Percentiles rank a stretch among this genome's conserved stretches.
Evolutionary conservation across 2,888 invertebrate species (phyloP).

Genomic region (Lasioglossum morio): DNA sequence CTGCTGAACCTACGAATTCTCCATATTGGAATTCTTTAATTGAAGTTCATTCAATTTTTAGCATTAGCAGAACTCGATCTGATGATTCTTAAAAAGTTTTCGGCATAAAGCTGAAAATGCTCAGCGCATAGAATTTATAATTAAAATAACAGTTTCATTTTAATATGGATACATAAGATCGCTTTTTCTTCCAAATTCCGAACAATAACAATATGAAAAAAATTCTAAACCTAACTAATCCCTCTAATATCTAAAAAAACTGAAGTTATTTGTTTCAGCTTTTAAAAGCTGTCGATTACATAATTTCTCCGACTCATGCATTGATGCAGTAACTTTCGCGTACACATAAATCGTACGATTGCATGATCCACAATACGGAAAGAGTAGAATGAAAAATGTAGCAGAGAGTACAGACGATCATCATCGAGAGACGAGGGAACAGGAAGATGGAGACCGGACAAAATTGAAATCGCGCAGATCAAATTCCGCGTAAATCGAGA

Average conservation of each 20-base stretch:
- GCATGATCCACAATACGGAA: neutral
- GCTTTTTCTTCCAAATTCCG: too few relatives aligned
- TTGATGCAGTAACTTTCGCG: neutral
- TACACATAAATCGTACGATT: neutral
- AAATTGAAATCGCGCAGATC: slow-evolving; percentile 40
- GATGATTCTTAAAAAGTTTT: neutral
- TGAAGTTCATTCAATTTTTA: neutral
- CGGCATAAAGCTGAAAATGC: neutral
- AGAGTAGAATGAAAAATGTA: slow-evolving; percentile 3
- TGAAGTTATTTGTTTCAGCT: too few relatives aligned
- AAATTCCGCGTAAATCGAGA: slow-evolving; percentile 12
- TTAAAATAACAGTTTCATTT: neutral
- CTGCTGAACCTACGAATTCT: neutral
- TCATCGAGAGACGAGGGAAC: neutral
- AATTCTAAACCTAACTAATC: too few relatives aligned
- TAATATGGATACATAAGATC: neutral
- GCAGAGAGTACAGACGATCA: neutral
- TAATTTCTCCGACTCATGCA: neutral
- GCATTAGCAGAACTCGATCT: neutral
- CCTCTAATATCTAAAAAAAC: too few relatives aligned
- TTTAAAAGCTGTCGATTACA: too few relatives aligned
- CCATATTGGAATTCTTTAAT: neutral
- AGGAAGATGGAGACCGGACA: neutral
- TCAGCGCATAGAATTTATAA: neutral
- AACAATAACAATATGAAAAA: too few relatives aligned